A percentile compares a stretch with the other conserved stretches of the same genome.
Evolutionary conservation across 1,140 invertebrate genomes (phyloP).

Genomic region (Belonocnema kinseyi): DNA sequence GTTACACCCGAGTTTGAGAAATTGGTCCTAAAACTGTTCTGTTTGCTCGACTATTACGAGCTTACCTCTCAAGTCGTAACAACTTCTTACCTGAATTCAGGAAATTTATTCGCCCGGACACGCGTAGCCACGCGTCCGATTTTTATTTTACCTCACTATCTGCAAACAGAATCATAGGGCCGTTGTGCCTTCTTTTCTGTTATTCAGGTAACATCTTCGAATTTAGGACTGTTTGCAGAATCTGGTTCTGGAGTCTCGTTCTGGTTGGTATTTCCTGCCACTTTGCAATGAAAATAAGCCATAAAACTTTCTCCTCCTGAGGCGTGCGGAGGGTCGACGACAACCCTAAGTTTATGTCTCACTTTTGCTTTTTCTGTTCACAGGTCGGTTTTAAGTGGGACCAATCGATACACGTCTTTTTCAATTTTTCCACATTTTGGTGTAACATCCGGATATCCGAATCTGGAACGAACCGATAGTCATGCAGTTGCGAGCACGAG

Average conservation of each 20-base stretch:
- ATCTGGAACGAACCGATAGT: slow-evolving; percentile 32
- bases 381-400: slow-evolving; percentile 23
- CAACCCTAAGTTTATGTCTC: slow-evolving; percentile 7
- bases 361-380: background rate
- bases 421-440: background rate
- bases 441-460: background rate
- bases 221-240: slow-evolving; percentile 5
- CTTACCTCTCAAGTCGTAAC: background rate
- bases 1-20: too few species aligned
- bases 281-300: slow-evolving; percentile 44
- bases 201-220: slow-evolving; percentile 20
- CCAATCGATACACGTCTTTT: slow-evolving; percentile 16
- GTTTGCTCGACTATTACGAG: too few species aligned
- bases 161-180: slow-evolving; percentile 44
- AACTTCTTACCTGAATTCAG: background rate
- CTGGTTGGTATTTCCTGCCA: background rate
- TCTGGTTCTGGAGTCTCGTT: background rate
- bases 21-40: too few species aligned
- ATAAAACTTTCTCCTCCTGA: slow-evolving; percentile 59
- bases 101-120: slow-evolving; percentile 27
- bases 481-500: background rate
- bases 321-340: slow-evolving; percentile 7
- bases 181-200: slow-evolving; percentile 18
- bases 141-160: slow-evolving; percentile 28
- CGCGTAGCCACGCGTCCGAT: slow-evolving; percentile 41